Base-by-base conservation (phyloP, 2,113 vertebrate genomes). In the Indicator maculatus region DNA sequence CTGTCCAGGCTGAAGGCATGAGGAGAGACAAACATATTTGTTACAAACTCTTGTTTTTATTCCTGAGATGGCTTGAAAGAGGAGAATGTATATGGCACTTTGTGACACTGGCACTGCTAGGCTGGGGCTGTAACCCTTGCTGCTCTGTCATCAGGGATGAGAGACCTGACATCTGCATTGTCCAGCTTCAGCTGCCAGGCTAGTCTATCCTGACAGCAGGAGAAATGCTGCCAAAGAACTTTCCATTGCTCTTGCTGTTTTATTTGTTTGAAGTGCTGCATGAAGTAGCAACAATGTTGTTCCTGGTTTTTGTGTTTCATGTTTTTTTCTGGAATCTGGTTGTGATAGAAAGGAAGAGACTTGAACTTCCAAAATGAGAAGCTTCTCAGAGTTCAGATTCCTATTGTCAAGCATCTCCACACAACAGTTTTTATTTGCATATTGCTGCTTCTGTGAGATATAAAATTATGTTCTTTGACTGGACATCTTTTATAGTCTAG, bases 151-250 rank as follows among this genome's bases (percentile, higher is more conserved):
- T 23, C 5, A 3, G 63, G 56, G 33, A 1, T 6, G 52, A 74
- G 28, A n/a, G 12, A n/a, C 4, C 30, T 3, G 1, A 1, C 2
- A 4, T 26, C 56, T 41, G 38, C 9, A 0, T 3, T 65, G 52
- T 44, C 36, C 60, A 82, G 53, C n/a, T 47, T 28, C 31, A 16
- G 28, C 63, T 91, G 64, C 65, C 52, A 33, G 18, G 21, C 6
- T 4, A 3, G 30, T 13, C 47, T 33, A 5, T 33, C 23, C 3
- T 3, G 5, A 28, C 31, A 76, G 4, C 38, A 55, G 61, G 26
- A 63, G 38, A 63, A 71, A 8, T 16, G 33, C 53, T 82, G 20
- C 38, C 58, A 18, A 30, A 56, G 58, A 67, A 6, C 21, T 79
- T 66, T 3, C 18, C 7, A 2, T 50, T 60, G 28, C 50, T 50